phyloP scores from a whole-genome alignment of 2,113 vertebrate species.

The Malaclemys terrapin region DNA sequence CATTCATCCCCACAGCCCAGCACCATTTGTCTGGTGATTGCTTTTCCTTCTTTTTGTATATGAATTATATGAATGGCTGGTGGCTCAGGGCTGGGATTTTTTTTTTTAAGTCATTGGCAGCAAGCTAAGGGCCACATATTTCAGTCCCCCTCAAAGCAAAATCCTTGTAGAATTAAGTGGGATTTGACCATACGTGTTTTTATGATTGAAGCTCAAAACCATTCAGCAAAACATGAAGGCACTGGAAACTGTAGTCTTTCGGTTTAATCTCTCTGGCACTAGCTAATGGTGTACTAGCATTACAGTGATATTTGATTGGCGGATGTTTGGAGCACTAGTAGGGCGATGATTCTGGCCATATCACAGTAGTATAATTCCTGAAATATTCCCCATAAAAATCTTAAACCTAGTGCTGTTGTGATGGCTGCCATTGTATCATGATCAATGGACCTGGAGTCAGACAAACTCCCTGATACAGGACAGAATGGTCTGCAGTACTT shows the following conservation, averaged over 20 bases:
- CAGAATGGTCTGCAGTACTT: background rate
- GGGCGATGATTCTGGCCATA: background rate
- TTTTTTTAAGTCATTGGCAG: background rate
- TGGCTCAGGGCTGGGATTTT: background rate
- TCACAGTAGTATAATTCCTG: background rate
- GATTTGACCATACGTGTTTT: background rate
- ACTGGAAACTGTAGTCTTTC: background rate
- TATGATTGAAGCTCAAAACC: background rate
- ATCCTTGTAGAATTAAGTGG: background rate
- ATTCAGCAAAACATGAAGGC: background rate
- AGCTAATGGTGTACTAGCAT: background rate
- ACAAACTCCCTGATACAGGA: background rate
- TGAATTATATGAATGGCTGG: background rate
- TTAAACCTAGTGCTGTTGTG: background rate
- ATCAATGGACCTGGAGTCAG: background rate
- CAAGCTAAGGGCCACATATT: background rate
- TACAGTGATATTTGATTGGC: background rate
- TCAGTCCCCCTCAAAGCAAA: background rate
- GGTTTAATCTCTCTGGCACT: background rate
- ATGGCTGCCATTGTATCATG: background rate
- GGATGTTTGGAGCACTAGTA: background rate
- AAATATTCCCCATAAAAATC: background rate
- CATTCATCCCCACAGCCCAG: fast-evolving
- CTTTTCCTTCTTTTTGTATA: background rate
- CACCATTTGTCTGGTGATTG: background rate